Base-by-base conservation (phyloP, 2,888 invertebrate species). In the Agrotis puta region DNA sequence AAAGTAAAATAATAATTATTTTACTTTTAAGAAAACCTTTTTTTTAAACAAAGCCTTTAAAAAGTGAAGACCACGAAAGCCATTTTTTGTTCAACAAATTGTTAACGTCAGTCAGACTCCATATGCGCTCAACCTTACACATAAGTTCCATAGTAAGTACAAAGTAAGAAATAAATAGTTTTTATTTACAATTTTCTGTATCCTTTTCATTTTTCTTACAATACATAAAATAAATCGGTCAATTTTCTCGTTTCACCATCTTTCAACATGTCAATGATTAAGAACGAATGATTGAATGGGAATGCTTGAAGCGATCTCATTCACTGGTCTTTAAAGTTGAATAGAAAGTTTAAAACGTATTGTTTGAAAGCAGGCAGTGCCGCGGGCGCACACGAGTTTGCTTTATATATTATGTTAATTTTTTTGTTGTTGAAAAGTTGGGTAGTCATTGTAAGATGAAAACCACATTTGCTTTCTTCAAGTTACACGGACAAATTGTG, bases 161-260 rank as follows among this genome's bases (percentile, higher is more conserved):
- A 84, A 87, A 86, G 70, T 88, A 87, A 85, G 87, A 89, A 93
- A 92, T 93, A 93, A 92, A 92, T 91, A 91, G 85, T 72, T 82
- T 80, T 73, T 89, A 88, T 89, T 86, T 89, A 89, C 88, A 88
- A 73, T 84, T 78, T 75, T 74, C 64, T 71, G 64, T 69, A 64
- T 69, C 58, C 67, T 68, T 81, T 67, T 27, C 64, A 71, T 62
- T 66, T 81, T 73, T 73, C 78, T 74, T 70, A 78, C 45, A 75
- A 64, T 62, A 76, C 70, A 76, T 81, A 62, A 59, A 61, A 78
- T 72, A 75, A 76, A 64, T 76, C 72, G 59, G 58, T 64, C 51
- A 70, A 76, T 77, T 79, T 74, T 69, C 72, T 70, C 64, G 63
- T 77, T 59, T 61, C 24, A 54, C 70, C 77, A 74, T 71, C 81